A percentile compares a stretch with the other conserved stretches of the same genome.
These are phyloP conservation scores for Caenorhabditis brenneri DNA, from an alignment of 1,140 invertebrate genomes.

Conservation along the genomic window DNA sequence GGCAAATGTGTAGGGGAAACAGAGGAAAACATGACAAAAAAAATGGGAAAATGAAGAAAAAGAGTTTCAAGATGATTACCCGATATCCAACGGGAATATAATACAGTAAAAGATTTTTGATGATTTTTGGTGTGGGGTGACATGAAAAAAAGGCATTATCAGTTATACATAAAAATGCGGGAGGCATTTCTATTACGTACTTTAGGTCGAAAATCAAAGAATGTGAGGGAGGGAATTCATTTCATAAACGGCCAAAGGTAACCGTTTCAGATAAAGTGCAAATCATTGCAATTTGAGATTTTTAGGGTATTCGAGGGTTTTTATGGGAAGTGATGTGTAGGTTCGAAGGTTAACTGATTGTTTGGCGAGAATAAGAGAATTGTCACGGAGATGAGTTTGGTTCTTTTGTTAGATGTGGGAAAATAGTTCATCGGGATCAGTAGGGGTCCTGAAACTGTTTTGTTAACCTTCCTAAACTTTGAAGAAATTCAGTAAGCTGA, in stretches of 20 bases:
- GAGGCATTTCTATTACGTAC: not conserved
- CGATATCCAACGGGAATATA: constrained; percentile 40
- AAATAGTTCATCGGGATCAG: constrained; percentile 30
- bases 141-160: constrained; percentile 11
- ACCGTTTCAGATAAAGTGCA: not conserved
- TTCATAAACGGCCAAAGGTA: not conserved
- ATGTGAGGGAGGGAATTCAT: not conserved
- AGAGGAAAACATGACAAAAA: too few relatives aligned
- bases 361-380: not conserved
- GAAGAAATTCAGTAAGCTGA: not conserved
- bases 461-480: too few relatives aligned
- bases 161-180: constrained; percentile 17
- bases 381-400: constrained; percentile 27
- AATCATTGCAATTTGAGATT: not conserved
- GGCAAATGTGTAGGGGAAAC: not conserved
- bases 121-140: constrained; percentile 38
- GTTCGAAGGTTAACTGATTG: not conserved
- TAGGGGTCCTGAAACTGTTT: not conserved
- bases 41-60: not conserved
- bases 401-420: not conserved
- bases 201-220: constrained; percentile 1
- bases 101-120: constrained; percentile 11
- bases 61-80: not conserved
- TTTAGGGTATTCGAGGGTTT: not conserved
- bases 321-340: not conserved